Evolutionary conservation across 2,797 vertebrate species (phyloP).

Genomic region (Garrulus glandarius): DNA sequence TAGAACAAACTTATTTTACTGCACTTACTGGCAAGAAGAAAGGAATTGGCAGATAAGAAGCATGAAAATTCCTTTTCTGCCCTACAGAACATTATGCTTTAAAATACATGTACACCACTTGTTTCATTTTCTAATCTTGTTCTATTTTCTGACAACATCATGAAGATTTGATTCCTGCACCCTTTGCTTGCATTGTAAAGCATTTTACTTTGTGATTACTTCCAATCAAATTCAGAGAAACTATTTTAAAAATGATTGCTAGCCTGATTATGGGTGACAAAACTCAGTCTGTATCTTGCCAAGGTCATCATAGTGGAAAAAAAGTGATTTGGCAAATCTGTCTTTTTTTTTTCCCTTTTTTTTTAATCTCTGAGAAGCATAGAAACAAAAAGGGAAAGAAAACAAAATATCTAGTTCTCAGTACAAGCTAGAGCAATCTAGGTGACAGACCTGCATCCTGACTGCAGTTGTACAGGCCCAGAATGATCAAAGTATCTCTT

Average conservation of each 20-base stretch:
- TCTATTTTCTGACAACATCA: not conserved
- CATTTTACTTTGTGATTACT: not conserved
- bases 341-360: accelerated
- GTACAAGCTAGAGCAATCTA: not conserved
- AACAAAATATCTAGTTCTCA: not conserved
- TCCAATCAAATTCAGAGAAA: not conserved
- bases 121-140: not conserved
- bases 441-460: not conserved
- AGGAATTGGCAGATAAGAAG: not conserved
- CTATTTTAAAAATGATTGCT: not conserved
- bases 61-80: not conserved
- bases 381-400: not conserved
- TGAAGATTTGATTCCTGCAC: not conserved
- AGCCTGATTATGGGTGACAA: not conserved
- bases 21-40: not conserved
- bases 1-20: not conserved
- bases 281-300: not conserved
- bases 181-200: not conserved
- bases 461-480: not conserved
- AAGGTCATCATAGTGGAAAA: not conserved
- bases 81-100: not conserved
- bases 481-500: not conserved
- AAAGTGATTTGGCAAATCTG: not conserved
- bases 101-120: not conserved
- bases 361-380: not conserved